Evolutionary conservation across 2,797 vertebrate species (phyloP), one percentile per base, ranked within the genome.

Genomic region (Denticeps clupeoides): DNA sequence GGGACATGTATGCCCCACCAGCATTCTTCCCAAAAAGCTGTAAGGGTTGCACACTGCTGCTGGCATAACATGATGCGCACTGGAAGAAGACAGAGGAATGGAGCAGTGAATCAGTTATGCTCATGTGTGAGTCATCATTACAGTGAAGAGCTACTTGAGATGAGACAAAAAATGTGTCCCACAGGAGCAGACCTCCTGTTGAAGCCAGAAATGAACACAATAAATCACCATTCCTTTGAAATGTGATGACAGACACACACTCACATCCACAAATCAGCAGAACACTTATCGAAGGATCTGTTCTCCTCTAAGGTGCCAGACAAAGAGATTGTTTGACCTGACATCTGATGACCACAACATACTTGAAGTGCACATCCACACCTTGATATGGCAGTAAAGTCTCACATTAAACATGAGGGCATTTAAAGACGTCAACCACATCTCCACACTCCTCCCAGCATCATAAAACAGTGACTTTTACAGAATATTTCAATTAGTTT

Each of bases 1-100:
- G 62, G 1, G 68, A 74, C 65, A 83, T 51, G 49, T 79, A 81
- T 58, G 65, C 64, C 11, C 11, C 51, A 8, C 69, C 63, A 5
- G 56, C 38, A 1, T 63, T 67, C 41, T 28, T 65, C 2, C 78
- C 73, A 6, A 79, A 78, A 29, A 79, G 49, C 18, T 71, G 66
- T 40, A 73, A 55, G 7, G 72, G 68, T 45, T 69, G 67, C 41
- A 35, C 15, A 1, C 62, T 64, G 50, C 56, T 59, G 38, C 49
- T 54, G n/a, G 53, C 77, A 51, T 82, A 84, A 55, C 81, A 85
- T 45, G 82, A 86, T 0, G 74, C 84, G 69, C 71, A 86, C 84
- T 86, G 48, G 19, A 10, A 25, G 11, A 40, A 45, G 11, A 41
- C 47, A 35, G 25, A 43, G 7, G 29, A 7, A 9, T 22, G 49